These are phyloP conservation scores for Arenaria interpres DNA, from an alignment of 2,113 vertebrate genomes.

Conservation along the genomic window DNA sequence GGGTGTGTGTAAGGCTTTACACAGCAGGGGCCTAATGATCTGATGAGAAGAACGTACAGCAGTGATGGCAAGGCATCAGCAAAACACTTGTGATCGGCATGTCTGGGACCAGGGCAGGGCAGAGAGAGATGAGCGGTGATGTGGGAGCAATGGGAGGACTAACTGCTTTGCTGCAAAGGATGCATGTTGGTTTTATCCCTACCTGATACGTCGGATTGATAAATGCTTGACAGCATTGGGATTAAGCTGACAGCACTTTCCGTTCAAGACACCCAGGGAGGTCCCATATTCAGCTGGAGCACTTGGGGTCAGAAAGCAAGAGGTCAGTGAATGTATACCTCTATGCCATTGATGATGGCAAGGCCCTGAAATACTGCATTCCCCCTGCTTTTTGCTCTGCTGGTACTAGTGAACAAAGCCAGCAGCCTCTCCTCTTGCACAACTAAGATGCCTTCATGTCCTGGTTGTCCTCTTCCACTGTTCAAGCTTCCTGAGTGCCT, in stretches of 20 bases:
- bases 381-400: not conserved
- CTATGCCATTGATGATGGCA: rapidly evolving
- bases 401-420: not conserved
- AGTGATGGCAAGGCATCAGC: not conserved
- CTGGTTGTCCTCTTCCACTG: not conserved
- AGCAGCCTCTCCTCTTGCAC: not conserved
- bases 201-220: not conserved
- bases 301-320: not conserved
- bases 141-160: not conserved
- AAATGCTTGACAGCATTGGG: not conserved
- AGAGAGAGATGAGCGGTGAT: not conserved
- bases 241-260: not conserved
- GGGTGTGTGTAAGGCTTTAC: not conserved
- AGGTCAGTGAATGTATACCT: not conserved
- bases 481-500: not conserved
- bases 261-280: not conserved
- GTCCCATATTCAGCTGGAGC: not conserved
- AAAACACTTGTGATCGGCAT: rapidly evolving
- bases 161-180: not conserved
- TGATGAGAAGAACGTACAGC: rapidly evolving
- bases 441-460: not conserved
- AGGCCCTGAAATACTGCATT: not conserved
- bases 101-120: not conserved
- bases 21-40: too few relatives aligned
- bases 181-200: not conserved